These are phyloP conservation scores for Meloe dianella DNA, from an alignment of 2,888 invertebrate species.

Conservation along the genomic window DNA sequence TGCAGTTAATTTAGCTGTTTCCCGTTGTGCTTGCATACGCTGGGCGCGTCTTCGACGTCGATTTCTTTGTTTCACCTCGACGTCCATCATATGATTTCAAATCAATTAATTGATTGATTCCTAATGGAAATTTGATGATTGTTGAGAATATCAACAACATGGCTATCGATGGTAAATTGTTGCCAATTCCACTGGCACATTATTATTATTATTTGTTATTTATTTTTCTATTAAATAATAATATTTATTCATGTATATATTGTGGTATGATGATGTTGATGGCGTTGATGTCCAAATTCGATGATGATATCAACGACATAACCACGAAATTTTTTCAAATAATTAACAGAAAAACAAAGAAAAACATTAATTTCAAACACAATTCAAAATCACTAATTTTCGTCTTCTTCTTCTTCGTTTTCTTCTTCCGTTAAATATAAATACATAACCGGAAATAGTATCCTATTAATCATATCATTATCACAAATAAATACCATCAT, in stretches of 20 bases:
- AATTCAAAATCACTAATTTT: neutral
- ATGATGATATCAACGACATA: neutral
- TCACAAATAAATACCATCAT: neutral
- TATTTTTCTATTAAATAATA: too few species aligned
- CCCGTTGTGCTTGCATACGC: slow-evolving; percentile 87
- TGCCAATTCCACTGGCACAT: neutral
- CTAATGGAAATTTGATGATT: neutral
- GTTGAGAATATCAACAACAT: slow-evolving; percentile 16
- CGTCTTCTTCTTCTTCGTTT: neutral
- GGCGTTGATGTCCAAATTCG: neutral
- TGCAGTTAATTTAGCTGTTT: slow-evolving; percentile 51
- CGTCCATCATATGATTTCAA: slow-evolving; percentile 67
- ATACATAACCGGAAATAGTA: slow-evolving; percentile 1
- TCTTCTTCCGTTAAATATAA: neutral
- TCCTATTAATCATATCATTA: slow-evolving; percentile 1
- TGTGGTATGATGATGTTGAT: neutral
- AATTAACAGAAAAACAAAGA: too few species aligned
- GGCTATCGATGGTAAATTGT: slow-evolving; percentile 62
- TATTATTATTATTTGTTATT: neutral
- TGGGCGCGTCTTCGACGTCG: slow-evolving; percentile 89
- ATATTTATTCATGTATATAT: too few species aligned
- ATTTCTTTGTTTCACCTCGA: slow-evolving; percentile 85
- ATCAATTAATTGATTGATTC: neutral
- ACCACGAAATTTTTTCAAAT: neutral
- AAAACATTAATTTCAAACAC: too few species aligned